These are phyloP conservation scores for Acrobasis repandana DNA, from an alignment of 2,888 invertebrate species.

Conservation along the genomic window DNA sequence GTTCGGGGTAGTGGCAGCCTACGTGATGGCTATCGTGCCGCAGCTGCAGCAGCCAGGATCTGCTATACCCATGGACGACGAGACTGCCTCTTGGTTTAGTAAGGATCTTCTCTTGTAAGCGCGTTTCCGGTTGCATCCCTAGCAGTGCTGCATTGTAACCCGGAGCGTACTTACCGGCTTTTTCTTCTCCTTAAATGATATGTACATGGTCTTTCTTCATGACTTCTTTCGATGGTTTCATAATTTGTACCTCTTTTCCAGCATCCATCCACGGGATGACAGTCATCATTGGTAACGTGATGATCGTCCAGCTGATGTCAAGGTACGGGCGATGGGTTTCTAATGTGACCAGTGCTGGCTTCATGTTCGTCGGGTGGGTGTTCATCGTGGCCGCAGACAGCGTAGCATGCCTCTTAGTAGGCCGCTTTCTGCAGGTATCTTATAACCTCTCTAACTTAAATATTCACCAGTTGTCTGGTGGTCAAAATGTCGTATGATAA, in stretches of 20 bases:
- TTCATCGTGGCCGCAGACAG: slow-evolving; percentile 53
- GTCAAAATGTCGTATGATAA: too few species aligned
- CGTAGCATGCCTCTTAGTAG: slow-evolving; percentile 53
- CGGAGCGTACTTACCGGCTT: too few species aligned
- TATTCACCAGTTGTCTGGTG: too few species aligned
- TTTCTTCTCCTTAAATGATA: too few species aligned
- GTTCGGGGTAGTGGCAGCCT: slow-evolving; percentile 71
- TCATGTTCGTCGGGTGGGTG: slow-evolving; percentile 78
- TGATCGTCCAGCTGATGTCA: slow-evolving; percentile 66
- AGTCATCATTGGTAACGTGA: slow-evolving; percentile 50
- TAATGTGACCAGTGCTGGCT: slow-evolving; percentile 64
- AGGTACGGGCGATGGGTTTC: slow-evolving; percentile 76
- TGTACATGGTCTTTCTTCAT: too few species aligned
- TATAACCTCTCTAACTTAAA: too few species aligned
- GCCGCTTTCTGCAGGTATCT: slow-evolving; percentile 32
- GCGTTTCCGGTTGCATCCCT: too few species aligned
- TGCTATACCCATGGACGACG: neutral
- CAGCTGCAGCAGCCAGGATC: slow-evolving; percentile 61
- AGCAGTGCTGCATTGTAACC: neutral
- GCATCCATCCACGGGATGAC: slow-evolving; percentile 45
- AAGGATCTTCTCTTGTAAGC: neutral
- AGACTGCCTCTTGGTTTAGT: slow-evolving; percentile 10
- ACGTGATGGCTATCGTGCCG: slow-evolving; percentile 82
- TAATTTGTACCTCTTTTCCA: slow-evolving; percentile 12
- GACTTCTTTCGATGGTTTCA: too few species aligned